phyloP scores from a whole-genome alignment of 2,888 invertebrate genomes.

The Leucoma salicis region DNA sequence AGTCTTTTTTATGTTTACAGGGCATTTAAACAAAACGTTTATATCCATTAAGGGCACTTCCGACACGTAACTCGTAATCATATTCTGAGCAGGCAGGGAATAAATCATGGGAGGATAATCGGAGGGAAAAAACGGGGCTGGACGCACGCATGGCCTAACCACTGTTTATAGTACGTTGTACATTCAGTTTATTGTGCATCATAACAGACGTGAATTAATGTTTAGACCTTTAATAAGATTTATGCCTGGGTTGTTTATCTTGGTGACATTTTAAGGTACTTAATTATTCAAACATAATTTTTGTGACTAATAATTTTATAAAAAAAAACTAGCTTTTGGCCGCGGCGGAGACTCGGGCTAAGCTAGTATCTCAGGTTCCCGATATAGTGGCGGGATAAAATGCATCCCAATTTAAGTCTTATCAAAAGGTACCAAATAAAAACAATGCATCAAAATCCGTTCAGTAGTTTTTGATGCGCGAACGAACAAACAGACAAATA shows the following conservation, averaged over 20 bases:
- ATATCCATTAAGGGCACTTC: slow-evolving; percentile 78
- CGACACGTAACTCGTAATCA: slow-evolving; percentile 71
- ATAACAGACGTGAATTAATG: slow-evolving; percentile 50
- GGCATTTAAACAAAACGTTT: slow-evolving; percentile 71
- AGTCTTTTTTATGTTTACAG: slow-evolving; percentile 53
- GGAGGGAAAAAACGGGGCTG: slow-evolving; percentile 54
- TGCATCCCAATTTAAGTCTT: too few species aligned
- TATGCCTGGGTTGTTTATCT: background rate
- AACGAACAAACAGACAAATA: too few species aligned
- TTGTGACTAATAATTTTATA: too few species aligned
- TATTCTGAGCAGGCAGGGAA: slow-evolving; percentile 72
- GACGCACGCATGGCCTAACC: slow-evolving; percentile 57
- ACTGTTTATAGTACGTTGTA: slow-evolving; percentile 66
- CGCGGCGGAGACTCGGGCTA: too few species aligned
- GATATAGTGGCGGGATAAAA: too few species aligned
- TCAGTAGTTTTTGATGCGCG: too few species aligned
- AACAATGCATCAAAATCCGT: too few species aligned
- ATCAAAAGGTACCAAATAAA: too few species aligned
- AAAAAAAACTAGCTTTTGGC: too few species aligned
- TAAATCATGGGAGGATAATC: slow-evolving; percentile 74
- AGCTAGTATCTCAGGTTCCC: too few species aligned
- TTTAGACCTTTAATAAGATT: slow-evolving; percentile 1
- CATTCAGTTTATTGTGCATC: slow-evolving; percentile 57
- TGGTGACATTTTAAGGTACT: too few species aligned
- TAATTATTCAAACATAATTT: too few species aligned